Evolutionary conservation across 2,797 vertebrate species (phyloP).

Genomic region (Pantherophis vulpinus): DNA sequence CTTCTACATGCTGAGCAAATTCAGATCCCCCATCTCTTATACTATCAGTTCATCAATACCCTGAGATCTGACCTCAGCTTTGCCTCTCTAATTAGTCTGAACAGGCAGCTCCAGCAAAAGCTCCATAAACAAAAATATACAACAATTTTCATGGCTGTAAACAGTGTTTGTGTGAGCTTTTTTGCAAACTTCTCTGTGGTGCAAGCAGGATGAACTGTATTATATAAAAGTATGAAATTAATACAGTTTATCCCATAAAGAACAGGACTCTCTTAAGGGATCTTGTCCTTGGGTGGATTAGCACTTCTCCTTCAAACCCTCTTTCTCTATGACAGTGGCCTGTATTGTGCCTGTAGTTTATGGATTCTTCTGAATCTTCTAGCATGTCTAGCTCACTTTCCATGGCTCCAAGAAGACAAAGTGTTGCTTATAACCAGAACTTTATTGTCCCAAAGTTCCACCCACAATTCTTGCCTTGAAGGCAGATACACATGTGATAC

Average conservation of each 20-base stretch:
- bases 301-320: not conserved
- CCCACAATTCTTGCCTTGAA: not conserved
- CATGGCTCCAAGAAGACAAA: not conserved
- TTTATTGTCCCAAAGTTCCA: not conserved
- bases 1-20: not conserved
- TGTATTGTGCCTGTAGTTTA: not conserved
- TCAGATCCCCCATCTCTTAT: not conserved
- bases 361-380: too few species aligned
- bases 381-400: not conserved
- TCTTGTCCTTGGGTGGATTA: not conserved
- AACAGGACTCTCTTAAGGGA: not conserved
- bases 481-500: not conserved
- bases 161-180: not conserved
- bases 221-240: not conserved
- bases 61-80: not conserved
- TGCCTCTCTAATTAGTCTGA: not conserved
- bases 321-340: not conserved
- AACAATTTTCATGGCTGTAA: not conserved
- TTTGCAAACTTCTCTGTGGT: not conserved
- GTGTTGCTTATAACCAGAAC: not conserved
- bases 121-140: not conserved
- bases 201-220: not conserved
- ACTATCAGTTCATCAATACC: not conserved
- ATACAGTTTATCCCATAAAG: not conserved
- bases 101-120: not conserved